Conservation (phyloP, 1,140 invertebrate species). For the Metaphire vulgaris region DNA sequence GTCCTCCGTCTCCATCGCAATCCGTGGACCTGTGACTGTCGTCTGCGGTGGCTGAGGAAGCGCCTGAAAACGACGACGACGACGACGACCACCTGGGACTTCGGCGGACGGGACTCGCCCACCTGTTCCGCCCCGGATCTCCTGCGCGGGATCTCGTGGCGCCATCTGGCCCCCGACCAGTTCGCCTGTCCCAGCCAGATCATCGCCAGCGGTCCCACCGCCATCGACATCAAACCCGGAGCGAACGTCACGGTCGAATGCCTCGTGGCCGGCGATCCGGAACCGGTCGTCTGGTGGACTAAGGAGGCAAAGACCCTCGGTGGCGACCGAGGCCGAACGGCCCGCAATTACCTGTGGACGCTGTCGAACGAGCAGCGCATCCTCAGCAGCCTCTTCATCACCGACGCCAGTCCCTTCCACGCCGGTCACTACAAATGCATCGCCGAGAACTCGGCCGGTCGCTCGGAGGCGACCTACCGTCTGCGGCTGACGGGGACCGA, state of each 20-base stretch:
- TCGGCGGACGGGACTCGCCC: constrained; percentile 21
- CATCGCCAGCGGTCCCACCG: constrained; percentile 7
- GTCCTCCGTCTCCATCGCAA: constrained; percentile 7
- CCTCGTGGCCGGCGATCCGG: constrained; percentile 25
- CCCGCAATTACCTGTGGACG: neutral
- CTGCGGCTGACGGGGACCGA: no score
- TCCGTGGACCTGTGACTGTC: constrained; percentile 15
- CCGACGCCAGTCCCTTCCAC: neutral
- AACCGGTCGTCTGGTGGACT: constrained; percentile 21
- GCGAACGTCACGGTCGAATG: constrained; percentile 26
- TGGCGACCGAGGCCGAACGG: neutral
- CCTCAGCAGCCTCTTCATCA: neutral
- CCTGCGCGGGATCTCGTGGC: constrained; percentile 22
- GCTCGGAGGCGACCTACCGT: constrained; percentile 32
- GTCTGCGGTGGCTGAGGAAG: constrained; percentile 3
- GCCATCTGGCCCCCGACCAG: constrained; percentile 11
- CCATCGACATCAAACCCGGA: constrained; percentile 13
- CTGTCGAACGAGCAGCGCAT: neutral
- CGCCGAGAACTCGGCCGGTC: constrained; percentile 38
- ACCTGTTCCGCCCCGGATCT: constrained; percentile 18
- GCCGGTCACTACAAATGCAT: constrained; percentile 37
- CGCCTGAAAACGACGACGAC: no score
- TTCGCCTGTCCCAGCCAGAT: constrained; percentile 26
- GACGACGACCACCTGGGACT: constrained; percentile 24
- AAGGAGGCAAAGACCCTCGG: neutral